Conservation (phyloP, 2,797 vertebrate genomes). For the Myotis vivesi region DNA sequence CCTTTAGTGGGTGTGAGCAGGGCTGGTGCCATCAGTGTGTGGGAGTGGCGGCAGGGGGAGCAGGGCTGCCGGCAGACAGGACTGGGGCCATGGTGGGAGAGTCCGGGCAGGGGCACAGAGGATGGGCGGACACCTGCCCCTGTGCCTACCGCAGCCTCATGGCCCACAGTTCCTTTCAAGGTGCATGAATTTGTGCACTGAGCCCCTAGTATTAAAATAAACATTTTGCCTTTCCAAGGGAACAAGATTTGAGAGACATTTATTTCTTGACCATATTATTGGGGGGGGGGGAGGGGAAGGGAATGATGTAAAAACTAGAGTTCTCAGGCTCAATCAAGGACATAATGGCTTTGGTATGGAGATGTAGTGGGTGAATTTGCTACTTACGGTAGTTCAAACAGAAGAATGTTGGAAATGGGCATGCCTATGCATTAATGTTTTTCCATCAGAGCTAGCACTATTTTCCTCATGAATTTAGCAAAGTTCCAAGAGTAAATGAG, state of each 20-base stretch:
- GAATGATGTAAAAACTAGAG: not conserved
- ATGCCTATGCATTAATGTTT: not conserved
- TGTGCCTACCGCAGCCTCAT: too few species aligned
- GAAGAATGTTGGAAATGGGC: not conserved
- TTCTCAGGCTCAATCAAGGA: not conserved
- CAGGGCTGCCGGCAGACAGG: too few species aligned
- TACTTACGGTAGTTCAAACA: not conserved
- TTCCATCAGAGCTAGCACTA: slow-evolving; percentile 28
- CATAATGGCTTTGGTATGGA: not conserved
- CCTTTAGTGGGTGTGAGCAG: too few species aligned
- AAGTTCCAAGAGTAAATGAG: slow-evolving; percentile 22
- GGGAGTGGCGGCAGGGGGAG: too few species aligned
- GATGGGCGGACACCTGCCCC: too few species aligned
- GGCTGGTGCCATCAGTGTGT: too few species aligned
- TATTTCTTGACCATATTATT: not conserved
- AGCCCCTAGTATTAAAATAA: not conserved
- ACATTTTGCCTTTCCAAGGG: slow-evolving; percentile 18
- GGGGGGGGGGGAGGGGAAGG: not conserved
- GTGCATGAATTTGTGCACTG: too few species aligned
- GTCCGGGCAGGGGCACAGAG: too few species aligned
- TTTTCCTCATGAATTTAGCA: slow-evolving; percentile 6
- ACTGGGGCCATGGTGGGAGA: too few species aligned
- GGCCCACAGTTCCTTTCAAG: too few species aligned
- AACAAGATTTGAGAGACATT: not conserved
- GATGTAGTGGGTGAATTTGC: not conserved